These are phyloP conservation scores for Euwallacea fornicatus DNA, from an alignment of 1,140 invertebrate genomes.

Conservation along the genomic window DNA sequence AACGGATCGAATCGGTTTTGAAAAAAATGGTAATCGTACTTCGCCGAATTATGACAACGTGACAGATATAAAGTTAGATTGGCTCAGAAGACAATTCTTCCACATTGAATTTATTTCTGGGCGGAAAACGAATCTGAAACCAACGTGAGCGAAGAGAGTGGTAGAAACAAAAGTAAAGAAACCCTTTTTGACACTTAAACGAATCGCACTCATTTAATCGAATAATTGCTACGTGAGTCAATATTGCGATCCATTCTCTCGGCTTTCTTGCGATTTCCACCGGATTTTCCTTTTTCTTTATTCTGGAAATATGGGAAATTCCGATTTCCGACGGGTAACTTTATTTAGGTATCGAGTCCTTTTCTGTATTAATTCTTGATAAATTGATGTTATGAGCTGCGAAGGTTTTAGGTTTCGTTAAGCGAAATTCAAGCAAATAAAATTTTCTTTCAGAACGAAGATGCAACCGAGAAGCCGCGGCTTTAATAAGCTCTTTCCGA, in stretches of 20 bases:
- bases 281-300: conserved; percentile 5
- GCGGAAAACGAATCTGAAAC: conserved; percentile 11
- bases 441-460: too few species aligned
- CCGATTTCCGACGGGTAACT: conserved; percentile 6
- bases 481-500: too few species aligned
- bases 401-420: too few species aligned
- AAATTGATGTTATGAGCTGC: background rate
- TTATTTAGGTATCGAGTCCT: conserved; percentile 2
- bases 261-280: conserved; percentile 21
- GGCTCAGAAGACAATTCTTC: background rate
- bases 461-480: too few species aligned
- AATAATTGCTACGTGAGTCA: conserved; percentile 42
- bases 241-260: conserved; percentile 37
- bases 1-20: too few species aligned
- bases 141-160: background rate
- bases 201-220: conserved; percentile 41
- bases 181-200: conserved; percentile 30
- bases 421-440: too few species aligned
- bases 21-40: too few species aligned
- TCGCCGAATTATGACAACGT: too few species aligned
- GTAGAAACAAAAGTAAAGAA: conserved; percentile 11
- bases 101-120: background rate
- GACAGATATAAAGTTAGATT: too few species aligned
- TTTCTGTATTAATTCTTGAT: conserved; percentile 8
- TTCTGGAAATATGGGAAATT: conserved; percentile 5